Evolutionary conservation across 2,113 vertebrate genomes (phyloP).

Genomic region (Vidua macroura): DNA sequence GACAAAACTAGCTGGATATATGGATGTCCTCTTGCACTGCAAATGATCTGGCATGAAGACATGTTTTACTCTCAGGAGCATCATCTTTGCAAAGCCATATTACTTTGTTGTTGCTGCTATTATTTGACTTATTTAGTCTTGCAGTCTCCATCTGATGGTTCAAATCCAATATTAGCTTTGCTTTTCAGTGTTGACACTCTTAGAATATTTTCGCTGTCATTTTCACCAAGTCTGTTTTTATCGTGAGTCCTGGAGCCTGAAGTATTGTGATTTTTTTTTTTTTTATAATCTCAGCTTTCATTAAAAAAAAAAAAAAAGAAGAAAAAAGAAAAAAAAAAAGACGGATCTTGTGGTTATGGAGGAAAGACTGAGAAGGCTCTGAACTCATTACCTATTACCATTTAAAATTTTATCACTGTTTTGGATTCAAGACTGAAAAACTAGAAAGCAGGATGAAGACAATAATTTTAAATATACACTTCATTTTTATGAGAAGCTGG

Average conservation of each 20-base stretch:
- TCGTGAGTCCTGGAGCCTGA: neutral
- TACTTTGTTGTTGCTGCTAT: neutral
- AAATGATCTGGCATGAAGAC: neutral
- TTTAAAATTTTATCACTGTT: slow-evolving; percentile 24
- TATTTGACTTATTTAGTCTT: neutral
- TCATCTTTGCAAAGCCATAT: neutral
- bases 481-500: slow-evolving; percentile 6
- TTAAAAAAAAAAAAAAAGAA: neutral
- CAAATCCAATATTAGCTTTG: neutral
- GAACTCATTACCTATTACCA: neutral
- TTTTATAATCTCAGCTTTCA: neutral
- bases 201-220: neutral
- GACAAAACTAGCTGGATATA: slow-evolving; percentile 24
- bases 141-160: neutral
- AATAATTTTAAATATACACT: neutral
- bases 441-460: slow-evolving; percentile 2
- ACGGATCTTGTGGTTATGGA: neutral
- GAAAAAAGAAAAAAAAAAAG: neutral
- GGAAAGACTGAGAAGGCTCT: neutral
- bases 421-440: neutral
- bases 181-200: neutral
- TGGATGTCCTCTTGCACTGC: neutral
- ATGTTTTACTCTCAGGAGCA: neutral
- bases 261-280: neutral
- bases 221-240: neutral